phyloP scores from a whole-genome alignment of 2,113 vertebrate genomes.

The Scytalopus superciliaris region DNA sequence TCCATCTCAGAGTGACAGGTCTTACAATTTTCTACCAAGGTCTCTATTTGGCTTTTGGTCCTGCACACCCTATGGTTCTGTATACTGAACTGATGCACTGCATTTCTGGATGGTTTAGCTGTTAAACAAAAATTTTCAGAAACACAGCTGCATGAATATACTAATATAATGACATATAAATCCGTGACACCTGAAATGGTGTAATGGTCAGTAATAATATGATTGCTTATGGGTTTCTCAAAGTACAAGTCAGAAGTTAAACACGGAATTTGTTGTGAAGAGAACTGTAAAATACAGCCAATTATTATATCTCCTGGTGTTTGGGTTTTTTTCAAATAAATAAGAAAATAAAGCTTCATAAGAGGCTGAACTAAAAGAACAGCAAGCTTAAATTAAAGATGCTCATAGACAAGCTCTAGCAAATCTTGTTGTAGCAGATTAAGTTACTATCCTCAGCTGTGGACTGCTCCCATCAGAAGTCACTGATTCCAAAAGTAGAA shows the following conservation, averaged over 20 bases:
- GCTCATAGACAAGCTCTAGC: constrained; percentile 3
- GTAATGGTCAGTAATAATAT: background rate
- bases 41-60: background rate
- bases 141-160: background rate
- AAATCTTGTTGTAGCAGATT: constrained; percentile 61
- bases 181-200: background rate
- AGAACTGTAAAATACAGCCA: background rate
- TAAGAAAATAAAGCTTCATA: background rate
- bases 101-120: background rate
- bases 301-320: background rate
- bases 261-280: background rate
- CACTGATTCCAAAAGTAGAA: constrained; percentile 1
- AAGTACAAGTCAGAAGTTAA: background rate
- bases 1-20: background rate
- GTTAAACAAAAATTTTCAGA: background rate
- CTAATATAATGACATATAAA: background rate
- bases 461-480: background rate
- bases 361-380: background rate
- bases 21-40: background rate
- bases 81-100: background rate
- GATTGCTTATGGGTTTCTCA: background rate
- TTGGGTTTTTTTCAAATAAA: background rate
- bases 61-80: background rate
- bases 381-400: constrained; percentile 23
- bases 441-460: constrained; percentile 53